Evolutionary conservation across 2,113 vertebrate genomes (phyloP).

Genomic region (Saguinus imperator): DNA sequence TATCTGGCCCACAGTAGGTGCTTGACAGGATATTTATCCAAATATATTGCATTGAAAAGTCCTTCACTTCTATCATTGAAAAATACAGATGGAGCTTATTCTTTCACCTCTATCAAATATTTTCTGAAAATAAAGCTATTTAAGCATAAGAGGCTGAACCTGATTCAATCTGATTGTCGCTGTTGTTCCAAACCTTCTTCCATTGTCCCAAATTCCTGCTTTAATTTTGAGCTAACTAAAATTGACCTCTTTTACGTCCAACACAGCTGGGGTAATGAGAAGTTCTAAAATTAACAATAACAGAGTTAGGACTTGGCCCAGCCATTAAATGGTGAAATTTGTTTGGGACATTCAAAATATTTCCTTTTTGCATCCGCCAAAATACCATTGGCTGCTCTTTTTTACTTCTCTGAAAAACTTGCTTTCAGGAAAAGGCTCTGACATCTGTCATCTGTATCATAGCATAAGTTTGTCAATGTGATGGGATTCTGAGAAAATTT

Average conservation of each 20-base stretch:
- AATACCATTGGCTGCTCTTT: not conserved
- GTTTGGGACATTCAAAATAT: not conserved
- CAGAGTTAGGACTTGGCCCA: not conserved
- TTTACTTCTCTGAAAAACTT: not conserved
- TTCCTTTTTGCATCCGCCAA: not conserved
- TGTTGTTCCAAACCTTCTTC: not conserved
- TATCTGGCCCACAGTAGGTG: not conserved
- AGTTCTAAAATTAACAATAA: not conserved
- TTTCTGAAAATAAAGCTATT: slow-evolving; percentile 8
- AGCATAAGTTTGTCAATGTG: not conserved
- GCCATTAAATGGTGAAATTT: not conserved
- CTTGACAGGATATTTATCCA: not conserved
- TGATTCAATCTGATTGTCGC: not conserved
- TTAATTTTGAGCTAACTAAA: slow-evolving; percentile 9
- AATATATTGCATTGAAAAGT: not conserved
- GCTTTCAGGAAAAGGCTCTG: not conserved
- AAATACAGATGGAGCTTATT: not conserved
- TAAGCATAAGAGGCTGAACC: not conserved
- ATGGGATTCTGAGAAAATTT: not conserved
- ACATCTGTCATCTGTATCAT: not conserved
- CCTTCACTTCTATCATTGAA: not conserved
- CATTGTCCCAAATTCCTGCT: not conserved
- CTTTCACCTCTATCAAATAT: not conserved
- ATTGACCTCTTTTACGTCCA: not conserved
- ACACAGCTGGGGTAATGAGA: not conserved